phyloP scores from a whole-genome alignment of 1,140 invertebrate genomes.

The Drosophila tristis region DNA sequence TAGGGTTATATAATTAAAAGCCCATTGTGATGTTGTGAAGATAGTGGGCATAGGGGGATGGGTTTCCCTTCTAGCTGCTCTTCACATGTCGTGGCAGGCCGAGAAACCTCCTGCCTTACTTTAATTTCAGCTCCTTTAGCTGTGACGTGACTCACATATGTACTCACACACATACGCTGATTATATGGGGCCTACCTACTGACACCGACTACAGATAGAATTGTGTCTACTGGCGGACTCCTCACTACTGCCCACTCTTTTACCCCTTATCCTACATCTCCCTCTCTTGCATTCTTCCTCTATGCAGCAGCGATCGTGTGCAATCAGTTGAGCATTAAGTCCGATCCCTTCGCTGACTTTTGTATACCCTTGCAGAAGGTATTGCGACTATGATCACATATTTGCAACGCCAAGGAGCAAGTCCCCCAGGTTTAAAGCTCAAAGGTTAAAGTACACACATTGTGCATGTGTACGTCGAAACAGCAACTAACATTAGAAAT shows the following conservation, averaged over 20 bases:
- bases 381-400: neutral
- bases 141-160: constrained; percentile 81
- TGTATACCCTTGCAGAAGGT: neutral
- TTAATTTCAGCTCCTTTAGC: constrained; percentile 75
- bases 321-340: constrained; percentile 82
- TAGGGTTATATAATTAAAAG: constrained; percentile 70
- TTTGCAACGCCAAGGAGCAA: too few species aligned
- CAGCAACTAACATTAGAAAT: too few species aligned
- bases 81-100: constrained; percentile 64
- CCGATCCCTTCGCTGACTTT: constrained; percentile 44
- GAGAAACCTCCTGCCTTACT: constrained; percentile 83
- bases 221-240: constrained; percentile 57
- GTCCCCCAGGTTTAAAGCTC: too few species aligned
- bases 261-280: constrained; percentile 11
- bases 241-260: neutral
- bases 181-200: constrained; percentile 57
- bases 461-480: too few species aligned
- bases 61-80: constrained; percentile 17
- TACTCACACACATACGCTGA: constrained; percentile 39
- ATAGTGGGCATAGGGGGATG: constrained; percentile 42
- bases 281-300: constrained; percentile 46
- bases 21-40: constrained; percentile 63
- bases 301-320: constrained; percentile 69
- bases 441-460: too few species aligned
- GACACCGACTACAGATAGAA: constrained; percentile 71